Conservation (phyloP, 2,797 vertebrate genomes). For the Danio choprae region DNA sequence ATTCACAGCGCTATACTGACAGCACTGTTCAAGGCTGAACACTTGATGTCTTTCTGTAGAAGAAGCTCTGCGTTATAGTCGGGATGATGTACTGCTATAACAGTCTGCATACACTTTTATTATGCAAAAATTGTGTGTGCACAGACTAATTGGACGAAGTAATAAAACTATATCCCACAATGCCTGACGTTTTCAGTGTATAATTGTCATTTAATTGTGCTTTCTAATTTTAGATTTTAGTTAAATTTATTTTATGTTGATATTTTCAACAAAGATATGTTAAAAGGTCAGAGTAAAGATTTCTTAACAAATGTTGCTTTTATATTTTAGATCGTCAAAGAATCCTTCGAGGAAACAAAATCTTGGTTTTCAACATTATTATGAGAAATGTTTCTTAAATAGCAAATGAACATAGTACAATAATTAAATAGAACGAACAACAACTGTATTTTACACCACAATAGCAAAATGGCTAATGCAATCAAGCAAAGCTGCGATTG, state of each 20-base stretch:
- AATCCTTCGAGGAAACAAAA: background rate
- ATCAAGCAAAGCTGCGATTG: too few relatives aligned
- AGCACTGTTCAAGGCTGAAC: constrained; percentile 38
- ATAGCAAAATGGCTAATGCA: too few relatives aligned
- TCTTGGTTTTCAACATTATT: background rate
- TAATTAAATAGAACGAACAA: too few relatives aligned
- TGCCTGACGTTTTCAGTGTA: background rate
- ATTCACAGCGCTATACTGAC: constrained; percentile 31
- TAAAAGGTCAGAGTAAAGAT: too few relatives aligned
- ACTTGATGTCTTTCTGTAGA: background rate
- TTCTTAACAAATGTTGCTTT: background rate
- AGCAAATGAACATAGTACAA: background rate
- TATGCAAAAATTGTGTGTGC: background rate
- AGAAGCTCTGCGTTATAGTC: background rate
- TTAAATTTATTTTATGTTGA: background rate
- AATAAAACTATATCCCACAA: background rate
- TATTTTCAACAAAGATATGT: background rate
- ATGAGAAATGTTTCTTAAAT: background rate
- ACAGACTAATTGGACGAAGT: background rate
- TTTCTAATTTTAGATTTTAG: background rate
- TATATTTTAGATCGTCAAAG: background rate
- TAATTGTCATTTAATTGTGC: background rate
- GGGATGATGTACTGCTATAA: background rate
- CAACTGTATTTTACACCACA: too few relatives aligned
- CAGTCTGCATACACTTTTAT: background rate